These are phyloP conservation scores for Lasiommata megera DNA, from an alignment of 2,888 invertebrate genomes.

Conservation along the genomic window DNA sequence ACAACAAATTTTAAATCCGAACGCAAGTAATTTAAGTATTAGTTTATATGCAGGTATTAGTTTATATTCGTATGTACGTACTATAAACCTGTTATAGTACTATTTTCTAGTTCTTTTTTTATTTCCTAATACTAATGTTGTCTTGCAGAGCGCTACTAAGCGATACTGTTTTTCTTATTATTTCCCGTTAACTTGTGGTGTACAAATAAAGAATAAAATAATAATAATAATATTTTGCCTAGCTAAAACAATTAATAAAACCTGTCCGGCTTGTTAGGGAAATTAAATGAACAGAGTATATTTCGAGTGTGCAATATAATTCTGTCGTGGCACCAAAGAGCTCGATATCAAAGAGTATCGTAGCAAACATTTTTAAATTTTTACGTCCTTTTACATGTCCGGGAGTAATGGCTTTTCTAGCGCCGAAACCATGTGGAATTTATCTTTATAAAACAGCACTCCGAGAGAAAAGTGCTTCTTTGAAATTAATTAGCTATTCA, in stretches of 20 bases:
- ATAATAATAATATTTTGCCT: too few species aligned
- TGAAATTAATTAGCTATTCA: constrained; percentile 30
- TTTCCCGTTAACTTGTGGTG: too few species aligned
- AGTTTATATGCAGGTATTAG: too few species aligned
- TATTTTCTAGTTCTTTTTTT: too few species aligned
- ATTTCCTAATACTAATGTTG: too few species aligned
- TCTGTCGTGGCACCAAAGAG: constrained; percentile 50
- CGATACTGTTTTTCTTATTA: too few species aligned
- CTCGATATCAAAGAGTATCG: constrained; percentile 57
- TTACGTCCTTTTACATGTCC: constrained; percentile 46
- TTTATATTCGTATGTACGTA: too few species aligned
- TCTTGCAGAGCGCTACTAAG: too few species aligned
- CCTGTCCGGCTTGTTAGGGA: constrained; percentile 23
- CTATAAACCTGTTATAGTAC: too few species aligned
- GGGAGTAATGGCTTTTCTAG: constrained; percentile 43
- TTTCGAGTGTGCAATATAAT: constrained; percentile 49
- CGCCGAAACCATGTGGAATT: constrained; percentile 34
- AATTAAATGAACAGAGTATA: constrained; percentile 42
- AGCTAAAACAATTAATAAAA: neutral
- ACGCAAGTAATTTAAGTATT: too few species aligned
- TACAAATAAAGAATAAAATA: too few species aligned
- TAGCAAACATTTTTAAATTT: constrained; percentile 52
- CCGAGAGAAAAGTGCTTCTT: constrained; percentile 26
- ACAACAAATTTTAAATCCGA: too few species aligned
- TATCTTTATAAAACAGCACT: constrained; percentile 35